Conservation (phyloP, 2,797 vertebrate genomes). For the Lepilemur septentrionalis region DNA sequence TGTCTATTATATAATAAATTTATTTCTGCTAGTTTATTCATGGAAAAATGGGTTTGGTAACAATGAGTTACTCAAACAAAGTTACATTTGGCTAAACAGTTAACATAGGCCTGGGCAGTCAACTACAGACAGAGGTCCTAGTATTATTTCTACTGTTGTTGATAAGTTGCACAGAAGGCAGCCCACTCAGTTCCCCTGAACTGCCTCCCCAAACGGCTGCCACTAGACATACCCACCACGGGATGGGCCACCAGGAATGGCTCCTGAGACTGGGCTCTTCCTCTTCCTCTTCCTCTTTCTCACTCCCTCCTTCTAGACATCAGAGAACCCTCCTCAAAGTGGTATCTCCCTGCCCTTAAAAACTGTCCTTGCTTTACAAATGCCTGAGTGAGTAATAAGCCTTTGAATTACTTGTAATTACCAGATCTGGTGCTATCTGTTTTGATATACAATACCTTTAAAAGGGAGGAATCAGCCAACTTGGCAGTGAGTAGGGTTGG, state of each 20-base stretch:
- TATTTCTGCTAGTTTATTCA: background rate
- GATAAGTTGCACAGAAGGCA: background rate
- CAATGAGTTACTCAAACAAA: background rate
- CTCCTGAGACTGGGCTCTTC: background rate
- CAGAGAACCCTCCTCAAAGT: background rate
- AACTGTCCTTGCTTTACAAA: background rate
- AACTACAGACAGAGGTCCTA: background rate
- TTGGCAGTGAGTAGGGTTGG: accelerated
- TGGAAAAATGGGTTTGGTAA: background rate
- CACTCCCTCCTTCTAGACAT: background rate
- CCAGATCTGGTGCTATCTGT: background rate
- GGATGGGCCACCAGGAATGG: background rate
- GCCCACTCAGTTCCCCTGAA: accelerated
- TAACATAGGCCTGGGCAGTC: background rate
- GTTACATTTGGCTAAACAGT: background rate
- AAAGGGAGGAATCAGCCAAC: background rate
- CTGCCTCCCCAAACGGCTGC: background rate
- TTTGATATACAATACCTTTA: background rate
- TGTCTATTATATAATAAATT: conserved; percentile 22
- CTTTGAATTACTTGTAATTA: background rate
- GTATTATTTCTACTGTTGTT: background rate
- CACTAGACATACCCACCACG: background rate
- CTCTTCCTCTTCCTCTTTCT: background rate
- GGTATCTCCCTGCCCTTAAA: background rate
- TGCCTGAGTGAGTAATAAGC: background rate